Evolutionary conservation across 1,140 invertebrate species (phyloP).

Genomic region (Anthonomus grandis): DNA sequence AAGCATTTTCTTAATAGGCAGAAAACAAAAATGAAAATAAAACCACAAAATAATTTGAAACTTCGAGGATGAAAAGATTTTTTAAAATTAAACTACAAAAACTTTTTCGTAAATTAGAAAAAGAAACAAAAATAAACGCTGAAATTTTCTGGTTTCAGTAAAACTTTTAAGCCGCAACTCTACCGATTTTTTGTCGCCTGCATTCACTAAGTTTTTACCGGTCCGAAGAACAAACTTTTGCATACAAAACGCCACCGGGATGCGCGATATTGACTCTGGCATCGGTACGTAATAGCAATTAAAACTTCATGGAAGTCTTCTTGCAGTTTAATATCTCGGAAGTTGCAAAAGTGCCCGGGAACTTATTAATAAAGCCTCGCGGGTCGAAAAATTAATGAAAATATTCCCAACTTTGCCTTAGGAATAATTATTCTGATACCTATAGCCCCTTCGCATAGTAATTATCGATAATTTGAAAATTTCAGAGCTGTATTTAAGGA

Average conservation of each 20-base stretch:
- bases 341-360: slow-evolving; percentile 11
- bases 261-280: too few relatives aligned
- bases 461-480: slow-evolving; percentile 10
- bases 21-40: too few relatives aligned
- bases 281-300: slow-evolving; percentile 11
- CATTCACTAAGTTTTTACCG: too few relatives aligned
- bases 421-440: slow-evolving; percentile 9
- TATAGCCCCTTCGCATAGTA: slow-evolving; percentile 14
- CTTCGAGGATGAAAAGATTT: too few relatives aligned
- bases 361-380: slow-evolving; percentile 16
- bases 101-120: too few relatives aligned
- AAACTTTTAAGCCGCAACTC: too few relatives aligned
- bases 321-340: slow-evolving; percentile 19
- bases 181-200: too few relatives aligned
- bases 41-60: too few relatives aligned
- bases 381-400: slow-evolving; percentile 20
- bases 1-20: too few relatives aligned
- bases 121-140: too few relatives aligned
- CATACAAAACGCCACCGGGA: not conserved
- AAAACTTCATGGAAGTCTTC: slow-evolving; percentile 20
- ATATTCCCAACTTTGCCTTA: not conserved
- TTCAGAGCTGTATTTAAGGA: not conserved
- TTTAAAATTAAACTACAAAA: too few relatives aligned
- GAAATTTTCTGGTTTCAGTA: too few relatives aligned
- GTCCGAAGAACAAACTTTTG: slow-evolving; percentile 3